These are phyloP conservation scores for Sphyrna mokarran DNA, from an alignment of 2,113 vertebrate genomes.

Conservation along the genomic window DNA sequence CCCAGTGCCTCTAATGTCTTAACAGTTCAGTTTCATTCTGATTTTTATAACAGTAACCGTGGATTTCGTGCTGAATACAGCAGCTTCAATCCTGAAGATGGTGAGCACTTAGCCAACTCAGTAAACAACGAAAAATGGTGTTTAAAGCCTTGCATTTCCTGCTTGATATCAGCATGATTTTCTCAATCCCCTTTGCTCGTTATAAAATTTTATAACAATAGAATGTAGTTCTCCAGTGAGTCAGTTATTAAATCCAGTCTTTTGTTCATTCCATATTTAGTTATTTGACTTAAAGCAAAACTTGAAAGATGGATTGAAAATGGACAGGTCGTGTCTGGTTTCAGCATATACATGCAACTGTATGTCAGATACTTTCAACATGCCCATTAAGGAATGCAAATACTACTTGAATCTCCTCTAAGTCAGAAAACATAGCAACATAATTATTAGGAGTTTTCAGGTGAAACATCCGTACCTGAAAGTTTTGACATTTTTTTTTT, in stretches of 20 bases:
- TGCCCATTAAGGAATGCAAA: neutral
- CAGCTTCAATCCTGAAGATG: constrained; percentile 20
- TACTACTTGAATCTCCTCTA: neutral
- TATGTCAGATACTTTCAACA: neutral
- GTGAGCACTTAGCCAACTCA: neutral
- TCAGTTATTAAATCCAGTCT: neutral
- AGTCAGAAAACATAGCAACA: neutral
- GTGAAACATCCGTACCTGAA: neutral
- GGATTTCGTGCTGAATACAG: constrained; percentile 31
- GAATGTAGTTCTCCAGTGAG: neutral
- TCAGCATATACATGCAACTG: neutral
- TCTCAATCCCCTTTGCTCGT: neutral
- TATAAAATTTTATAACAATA: neutral
- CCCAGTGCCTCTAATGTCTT: constrained; percentile 17
- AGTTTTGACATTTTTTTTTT: no score
- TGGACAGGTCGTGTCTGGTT: neutral
- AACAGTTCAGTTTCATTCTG: constrained; percentile 28
- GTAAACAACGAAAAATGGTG: neutral
- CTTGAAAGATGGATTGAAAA: neutral
- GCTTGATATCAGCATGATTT: neutral
- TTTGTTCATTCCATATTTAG: neutral
- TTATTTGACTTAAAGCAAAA: neutral
- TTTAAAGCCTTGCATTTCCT: neutral
- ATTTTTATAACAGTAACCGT: neutral
- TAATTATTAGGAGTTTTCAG: neutral